Conservation (phyloP, 1,140 invertebrate genomes). For the Oryctes rhinoceros region DNA sequence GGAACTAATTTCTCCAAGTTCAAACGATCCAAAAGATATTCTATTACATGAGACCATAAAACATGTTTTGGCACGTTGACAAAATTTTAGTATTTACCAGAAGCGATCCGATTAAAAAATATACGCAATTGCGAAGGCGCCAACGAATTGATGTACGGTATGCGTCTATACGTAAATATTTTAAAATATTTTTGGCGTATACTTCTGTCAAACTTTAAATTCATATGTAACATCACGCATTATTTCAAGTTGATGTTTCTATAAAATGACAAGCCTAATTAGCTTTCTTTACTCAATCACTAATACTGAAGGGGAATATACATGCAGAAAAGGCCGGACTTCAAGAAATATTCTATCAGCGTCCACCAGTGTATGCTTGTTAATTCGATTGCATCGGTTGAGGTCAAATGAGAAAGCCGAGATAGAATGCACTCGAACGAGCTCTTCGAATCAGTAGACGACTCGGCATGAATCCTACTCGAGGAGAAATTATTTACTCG, state of each 20-base stretch:
- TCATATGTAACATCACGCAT: neutral
- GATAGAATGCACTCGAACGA: slow-evolving; percentile 8
- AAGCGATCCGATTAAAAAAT: neutral
- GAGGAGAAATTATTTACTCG: slow-evolving; percentile 4
- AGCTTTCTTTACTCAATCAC: no score
- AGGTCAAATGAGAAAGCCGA: slow-evolving; percentile 4
- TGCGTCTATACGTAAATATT: neutral
- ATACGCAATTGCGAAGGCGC: neutral
- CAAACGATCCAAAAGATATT: slow-evolving; percentile 1
- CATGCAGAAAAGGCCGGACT: neutral
- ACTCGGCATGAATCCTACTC: neutral
- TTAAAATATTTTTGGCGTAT: neutral
- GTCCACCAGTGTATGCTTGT: neutral
- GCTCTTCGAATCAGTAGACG: slow-evolving; percentile 12
- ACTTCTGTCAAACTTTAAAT: neutral
- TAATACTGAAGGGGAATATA: neutral
- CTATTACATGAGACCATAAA: neutral
- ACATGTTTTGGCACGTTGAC: slow-evolving; percentile 7
- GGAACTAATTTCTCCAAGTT: neutral
- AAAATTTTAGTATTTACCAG: slow-evolving; percentile 8
- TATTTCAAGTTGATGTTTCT: no score
- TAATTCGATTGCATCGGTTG: slow-evolving; percentile 15
- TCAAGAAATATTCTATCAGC: neutral
- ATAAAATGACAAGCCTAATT: no score
- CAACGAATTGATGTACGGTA: neutral